Evolutionary conservation across 2,113 vertebrate genomes (phyloP).

Genomic region (Aegotheles bennettii): DNA sequence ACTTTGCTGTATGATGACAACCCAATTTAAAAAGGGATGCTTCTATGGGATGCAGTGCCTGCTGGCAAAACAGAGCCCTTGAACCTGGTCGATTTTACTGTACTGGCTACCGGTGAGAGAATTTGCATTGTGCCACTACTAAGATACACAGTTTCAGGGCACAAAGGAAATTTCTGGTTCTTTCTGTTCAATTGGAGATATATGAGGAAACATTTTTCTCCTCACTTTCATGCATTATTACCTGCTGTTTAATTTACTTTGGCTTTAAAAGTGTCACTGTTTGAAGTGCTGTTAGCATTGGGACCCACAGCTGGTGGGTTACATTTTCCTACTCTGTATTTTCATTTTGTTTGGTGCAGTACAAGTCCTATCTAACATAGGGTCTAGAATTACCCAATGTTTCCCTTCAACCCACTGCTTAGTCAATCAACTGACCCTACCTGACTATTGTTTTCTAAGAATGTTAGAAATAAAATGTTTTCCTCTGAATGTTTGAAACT

Average conservation of each 20-base stretch:
- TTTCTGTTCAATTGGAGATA: background rate
- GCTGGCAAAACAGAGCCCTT: background rate
- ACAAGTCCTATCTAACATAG: background rate
- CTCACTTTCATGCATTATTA: background rate
- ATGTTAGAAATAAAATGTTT: background rate
- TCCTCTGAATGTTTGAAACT: background rate
- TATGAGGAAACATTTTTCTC: background rate
- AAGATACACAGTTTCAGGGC: background rate
- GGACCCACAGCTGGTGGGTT: background rate
- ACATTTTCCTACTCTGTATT: background rate
- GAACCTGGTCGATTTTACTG: rapidly evolving
- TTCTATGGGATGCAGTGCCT: background rate
- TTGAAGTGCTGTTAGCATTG: background rate
- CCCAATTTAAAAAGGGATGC: background rate
- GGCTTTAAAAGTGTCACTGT: background rate
- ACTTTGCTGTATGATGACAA: background rate
- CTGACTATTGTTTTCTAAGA: background rate
- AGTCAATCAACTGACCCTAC: background rate
- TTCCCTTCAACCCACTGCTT: background rate
- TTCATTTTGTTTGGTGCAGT: background rate
- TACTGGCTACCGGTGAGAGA: background rate
- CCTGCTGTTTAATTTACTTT: background rate
- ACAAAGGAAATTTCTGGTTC: background rate
- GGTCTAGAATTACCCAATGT: background rate
- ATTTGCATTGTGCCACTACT: background rate